A percentile compares a stretch with the other conserved stretches of the same genome.
Evolutionary conservation across 2,797 vertebrate species (phyloP).

Genomic region (Poecilia picta): DNA sequence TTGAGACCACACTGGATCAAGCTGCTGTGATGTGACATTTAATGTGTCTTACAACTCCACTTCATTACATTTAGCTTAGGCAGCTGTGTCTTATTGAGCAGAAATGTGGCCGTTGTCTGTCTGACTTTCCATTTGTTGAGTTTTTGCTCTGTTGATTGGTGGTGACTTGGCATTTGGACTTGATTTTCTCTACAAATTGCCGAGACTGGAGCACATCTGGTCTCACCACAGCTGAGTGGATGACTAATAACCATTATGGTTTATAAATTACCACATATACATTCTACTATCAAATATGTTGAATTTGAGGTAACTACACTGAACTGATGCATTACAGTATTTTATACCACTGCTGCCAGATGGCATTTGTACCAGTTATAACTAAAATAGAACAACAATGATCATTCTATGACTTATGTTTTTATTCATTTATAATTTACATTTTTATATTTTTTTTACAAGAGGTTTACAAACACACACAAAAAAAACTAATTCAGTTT

Average conservation of each 20-base stretch:
- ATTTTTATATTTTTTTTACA: background rate
- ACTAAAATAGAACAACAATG: background rate
- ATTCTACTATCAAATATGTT: background rate
- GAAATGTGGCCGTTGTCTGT: background rate
- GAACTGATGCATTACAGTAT: background rate
- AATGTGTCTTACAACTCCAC: background rate
- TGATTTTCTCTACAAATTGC: background rate
- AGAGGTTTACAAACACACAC: background rate
- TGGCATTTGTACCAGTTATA: background rate
- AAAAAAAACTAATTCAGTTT: background rate
- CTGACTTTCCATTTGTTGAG: background rate
- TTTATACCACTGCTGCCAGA: background rate
- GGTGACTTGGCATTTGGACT: slow-evolving; percentile 3
- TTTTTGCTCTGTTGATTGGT: background rate
- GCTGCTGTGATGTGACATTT: background rate
- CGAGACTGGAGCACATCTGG: background rate
- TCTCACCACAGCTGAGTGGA: background rate
- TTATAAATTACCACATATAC: background rate
- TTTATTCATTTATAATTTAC: background rate
- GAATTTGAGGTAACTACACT: background rate
- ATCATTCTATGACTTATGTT: background rate
- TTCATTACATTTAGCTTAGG: background rate
- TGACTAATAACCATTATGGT: background rate
- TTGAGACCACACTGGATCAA: background rate
- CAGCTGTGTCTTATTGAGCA: background rate